A percentile compares a stretch with the other conserved stretches of the same genome.
phyloP scores from a whole-genome alignment of 1,140 invertebrate species.

The Zaprionus africanus region DNA sequence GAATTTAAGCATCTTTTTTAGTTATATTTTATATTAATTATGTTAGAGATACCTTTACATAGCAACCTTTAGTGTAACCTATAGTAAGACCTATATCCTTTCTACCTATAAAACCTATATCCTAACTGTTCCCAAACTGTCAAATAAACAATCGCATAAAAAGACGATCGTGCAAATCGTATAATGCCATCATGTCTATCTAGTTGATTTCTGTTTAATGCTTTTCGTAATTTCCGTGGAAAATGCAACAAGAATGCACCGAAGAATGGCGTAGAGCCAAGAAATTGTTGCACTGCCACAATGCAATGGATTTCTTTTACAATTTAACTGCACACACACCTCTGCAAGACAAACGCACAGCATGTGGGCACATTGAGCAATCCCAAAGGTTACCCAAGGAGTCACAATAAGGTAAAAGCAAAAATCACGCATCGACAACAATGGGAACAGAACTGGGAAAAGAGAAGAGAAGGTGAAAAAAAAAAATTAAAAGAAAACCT shows the following conservation, averaged over 20 bases:
- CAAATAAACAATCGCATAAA: slow-evolving; percentile 6
- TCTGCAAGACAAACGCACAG: slow-evolving; percentile 60
- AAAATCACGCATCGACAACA: slow-evolving; percentile 67
- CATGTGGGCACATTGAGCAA: slow-evolving; percentile 73
- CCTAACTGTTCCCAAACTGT: background rate
- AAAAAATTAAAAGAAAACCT: slow-evolving; percentile 10
- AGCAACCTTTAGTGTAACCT: background rate
- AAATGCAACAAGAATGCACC: slow-evolving; percentile 53
- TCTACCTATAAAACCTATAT: background rate
- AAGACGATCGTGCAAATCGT: background rate
- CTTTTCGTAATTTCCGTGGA: slow-evolving; percentile 69
- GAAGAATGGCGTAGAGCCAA: slow-evolving; percentile 52
- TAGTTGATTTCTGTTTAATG: slow-evolving; percentile 50
- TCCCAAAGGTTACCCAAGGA: slow-evolving; percentile 40
- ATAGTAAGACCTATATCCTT: background rate
- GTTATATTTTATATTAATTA: background rate
- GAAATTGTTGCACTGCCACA: slow-evolving; percentile 51
- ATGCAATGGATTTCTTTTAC: slow-evolving; percentile 61
- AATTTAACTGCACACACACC: slow-evolving; percentile 38
- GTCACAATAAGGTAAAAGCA: slow-evolving; percentile 64
- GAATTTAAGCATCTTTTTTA: background rate
- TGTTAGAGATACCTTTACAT: background rate
- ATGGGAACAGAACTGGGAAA: slow-evolving; percentile 32
- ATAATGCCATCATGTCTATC: slow-evolving; percentile 22
- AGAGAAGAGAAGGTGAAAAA: background rate